Percentiles rank a stretch among this genome's conserved stretches.
Conservation (phyloP, 2,113 vertebrate genomes). For the Halcyon malimbica region DNA sequence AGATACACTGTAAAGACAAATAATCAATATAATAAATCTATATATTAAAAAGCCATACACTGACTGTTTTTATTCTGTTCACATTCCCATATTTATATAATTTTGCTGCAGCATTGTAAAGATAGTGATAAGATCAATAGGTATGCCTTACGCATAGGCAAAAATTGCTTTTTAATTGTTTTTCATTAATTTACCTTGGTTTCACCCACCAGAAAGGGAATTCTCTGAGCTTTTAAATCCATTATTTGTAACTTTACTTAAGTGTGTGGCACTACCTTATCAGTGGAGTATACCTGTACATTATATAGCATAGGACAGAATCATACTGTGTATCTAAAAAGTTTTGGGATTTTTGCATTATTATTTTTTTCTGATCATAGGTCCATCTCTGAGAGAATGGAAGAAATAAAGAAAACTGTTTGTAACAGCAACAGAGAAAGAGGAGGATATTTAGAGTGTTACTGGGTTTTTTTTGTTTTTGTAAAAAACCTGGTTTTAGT, state of each 20-base stretch:
- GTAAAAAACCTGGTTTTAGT: not conserved
- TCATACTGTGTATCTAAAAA: not conserved
- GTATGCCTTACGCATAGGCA: not conserved
- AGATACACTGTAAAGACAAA: not conserved
- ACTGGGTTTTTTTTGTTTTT: not conserved
- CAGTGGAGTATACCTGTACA: not conserved
- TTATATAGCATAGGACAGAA: not conserved
- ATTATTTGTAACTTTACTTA: not conserved
- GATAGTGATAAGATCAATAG: not conserved
- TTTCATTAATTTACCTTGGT: not conserved
- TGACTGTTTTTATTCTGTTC: not conserved
- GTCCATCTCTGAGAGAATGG: not conserved
- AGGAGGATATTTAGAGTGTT: not conserved
- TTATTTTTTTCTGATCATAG: not conserved
- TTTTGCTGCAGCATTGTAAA: not conserved
- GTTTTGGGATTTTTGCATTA: not conserved
- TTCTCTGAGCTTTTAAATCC: not conserved
- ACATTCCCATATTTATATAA: not conserved
- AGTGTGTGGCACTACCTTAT: not conserved
- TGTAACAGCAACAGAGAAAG: not conserved
- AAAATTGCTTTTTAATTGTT: not conserved
- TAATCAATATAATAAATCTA: not conserved
- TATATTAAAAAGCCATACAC: not conserved
- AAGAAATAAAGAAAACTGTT: not conserved
- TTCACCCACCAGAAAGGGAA: not conserved